Base-by-base conservation (phyloP, 1,140 invertebrate species). In the Muscidifurax raptorellus region DNA sequence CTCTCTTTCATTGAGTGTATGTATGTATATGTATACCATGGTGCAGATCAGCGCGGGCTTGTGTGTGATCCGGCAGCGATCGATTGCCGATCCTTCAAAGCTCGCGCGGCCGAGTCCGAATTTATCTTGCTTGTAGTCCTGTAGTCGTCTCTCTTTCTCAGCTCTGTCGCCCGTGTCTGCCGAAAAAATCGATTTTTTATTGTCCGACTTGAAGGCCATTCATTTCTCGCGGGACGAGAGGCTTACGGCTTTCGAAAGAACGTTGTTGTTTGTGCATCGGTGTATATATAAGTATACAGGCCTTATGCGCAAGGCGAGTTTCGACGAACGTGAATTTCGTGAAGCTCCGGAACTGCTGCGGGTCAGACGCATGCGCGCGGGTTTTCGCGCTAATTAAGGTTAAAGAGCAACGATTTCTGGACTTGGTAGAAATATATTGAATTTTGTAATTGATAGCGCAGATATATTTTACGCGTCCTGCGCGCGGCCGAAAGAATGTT, bases 141-240 rank as follows among this genome's bases (percentile, higher is more conserved):
- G n/a, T n/a, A n/a, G 30, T 67, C 74, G 59, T 52, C 15, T 30
- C 66, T 67, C 25, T 67, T 2, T 67, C 66, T 67, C 15, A n/a
- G 25, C 66, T 67, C 66, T 67, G 27, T 67, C 66, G 2, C 18
- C 28, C 44, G 12, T 74, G 44, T 44, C 32, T 28, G 32, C 0
- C 36, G 66, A 36, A 64, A 83, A 79, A 27, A 67, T 52, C 72
- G 44, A 78, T 83, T 78, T 83, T 83, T 83, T 83, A 78, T 78
- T 30, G 36, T 28, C 22, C 5, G 18, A 75, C 52, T 52, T 69
- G 74, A 83, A 78, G 66, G 75, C n/a, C 69, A 83, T 78, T 83
- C 82, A 71, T 52, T 78, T 69, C 52, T 66, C 36, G n/a, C n/a
- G 22, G 18, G 52, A 59, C 52, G 52, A 59, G 22, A n/a, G 18